These are phyloP conservation scores for Contarinia nasturtii DNA, from an alignment of 1,140 invertebrate genomes.

Conservation along the genomic window DNA sequence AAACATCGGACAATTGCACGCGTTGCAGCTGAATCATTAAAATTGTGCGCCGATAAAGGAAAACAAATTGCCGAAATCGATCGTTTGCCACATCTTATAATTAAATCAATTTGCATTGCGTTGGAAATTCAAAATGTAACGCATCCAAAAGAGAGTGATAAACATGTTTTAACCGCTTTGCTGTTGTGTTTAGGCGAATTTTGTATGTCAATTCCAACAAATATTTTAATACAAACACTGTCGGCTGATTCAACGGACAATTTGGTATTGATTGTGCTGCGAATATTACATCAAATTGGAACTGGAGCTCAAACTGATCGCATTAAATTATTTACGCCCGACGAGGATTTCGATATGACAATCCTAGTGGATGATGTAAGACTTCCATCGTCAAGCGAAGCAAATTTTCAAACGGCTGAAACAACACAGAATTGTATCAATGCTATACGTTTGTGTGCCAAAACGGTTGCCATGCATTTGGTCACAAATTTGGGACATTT, in stretches of 20 bases:
- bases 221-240: constrained; percentile 11
- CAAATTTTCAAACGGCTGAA: constrained; percentile 22
- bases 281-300: constrained; percentile 27
- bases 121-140: constrained; percentile 21
- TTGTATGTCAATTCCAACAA: constrained; percentile 44
- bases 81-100: constrained; percentile 18
- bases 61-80: constrained; percentile 17
- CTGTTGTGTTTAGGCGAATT: constrained; percentile 84
- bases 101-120: constrained; percentile 19
- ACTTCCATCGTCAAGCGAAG: constrained; percentile 11
- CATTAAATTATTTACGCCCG: constrained; percentile 17
- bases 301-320: constrained; percentile 21
- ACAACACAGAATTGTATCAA: constrained; percentile 27
- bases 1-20: constrained; percentile 23
- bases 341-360: constrained; percentile 49
- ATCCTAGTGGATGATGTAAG: constrained; percentile 46
- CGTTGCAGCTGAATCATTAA: constrained; percentile 19
- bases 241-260: constrained; percentile 28
- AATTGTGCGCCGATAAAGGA: constrained; percentile 18
- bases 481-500: constrained; percentile 78
- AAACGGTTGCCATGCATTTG: constrained; percentile 56
- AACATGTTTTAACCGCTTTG: constrained; percentile 61
- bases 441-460: constrained; percentile 43
- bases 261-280: constrained; percentile 31
- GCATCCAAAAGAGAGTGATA: constrained; percentile 34